Base-by-base conservation (phyloP, 92 coral and sea anemone genomes). In the Phymanthus crucifer region DNA sequence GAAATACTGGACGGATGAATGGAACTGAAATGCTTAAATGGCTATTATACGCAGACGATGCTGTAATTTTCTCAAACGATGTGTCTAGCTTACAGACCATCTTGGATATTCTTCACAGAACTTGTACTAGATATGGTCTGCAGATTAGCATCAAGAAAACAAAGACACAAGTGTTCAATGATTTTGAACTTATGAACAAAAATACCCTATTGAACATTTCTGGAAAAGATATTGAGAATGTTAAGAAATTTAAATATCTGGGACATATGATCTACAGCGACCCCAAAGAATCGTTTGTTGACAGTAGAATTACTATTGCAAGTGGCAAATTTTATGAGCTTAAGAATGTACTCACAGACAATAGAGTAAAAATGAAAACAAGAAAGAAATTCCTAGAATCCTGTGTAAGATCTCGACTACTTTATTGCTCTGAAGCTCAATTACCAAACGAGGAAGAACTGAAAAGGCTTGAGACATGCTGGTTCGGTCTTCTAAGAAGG, bases 21-120 rank as follows among this genome's bases (percentile, higher is more conserved):
- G 81, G 82, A 32, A 43, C 69, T 12, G 74, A 79, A 52, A 38
- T 67, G 3, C 37, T 73, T 65, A 57, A 37, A 33, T 58, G 81
- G 81, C 52, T 81, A 37, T 58, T 72, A 37, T 81, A 73, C n/a
- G 85, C 80, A 6, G 54, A 81, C 32, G 85, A 71, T 40, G 61
- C n/a, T 43, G 48, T 43, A 43, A 13, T 43, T 43, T 13, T 43
- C 6, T 43, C 48, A 61, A 61, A 61, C 31, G 40, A 69, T 36
- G 4, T 69, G 5, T 33, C 40, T 18, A 26, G 18, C 73, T 26
- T 24, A 9, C 33, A 33, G 73, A 26, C 3, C 3, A 24, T 33
- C 13, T 69, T 24, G 73, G 40, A 69, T 9, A 69, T 69, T 26
- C 3, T 69, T 9, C 34, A 69, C 34, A 69, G 33, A 33, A 69